Evolutionary conservation across 2,797 vertebrate species (phyloP), one percentile per base, ranked within the genome.

Genomic region (Mallotus villosus): DNA sequence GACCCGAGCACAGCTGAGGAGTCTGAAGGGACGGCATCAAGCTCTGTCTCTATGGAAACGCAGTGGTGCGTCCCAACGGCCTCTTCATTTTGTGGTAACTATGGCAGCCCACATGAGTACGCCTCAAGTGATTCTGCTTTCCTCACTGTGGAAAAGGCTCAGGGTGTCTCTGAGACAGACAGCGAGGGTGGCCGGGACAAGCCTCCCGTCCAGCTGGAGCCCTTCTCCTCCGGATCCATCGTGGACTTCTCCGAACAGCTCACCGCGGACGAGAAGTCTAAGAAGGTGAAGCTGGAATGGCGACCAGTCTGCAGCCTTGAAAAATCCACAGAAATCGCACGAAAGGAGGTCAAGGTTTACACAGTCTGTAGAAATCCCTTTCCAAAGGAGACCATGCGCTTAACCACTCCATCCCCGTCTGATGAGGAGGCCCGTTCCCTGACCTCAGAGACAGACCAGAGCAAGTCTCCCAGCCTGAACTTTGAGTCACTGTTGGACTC

Each of bases 281-380:
- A 65, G 37, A 65, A 49, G 41, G 21, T 66, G 41, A 51, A 19
- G 64, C 22, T 27, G 22, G 32, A 41, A 51, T 19, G 41, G 63
- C 37, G 12, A 8, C 63, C 34, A 65, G 21, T 65, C 12, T 25
- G 25, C 17, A 16, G 17, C 27, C 61, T 63, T 1, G 19, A 7
- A n/a, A 57, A 57, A 32, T 19, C 55, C 19, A 25, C 53, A 34
- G 27, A 57, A 19, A n/a, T 57, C 5, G 27, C 49, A 4, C 27
- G 8, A 2, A 57, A 57, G 9, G 12, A 14, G 19, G 51, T 34
- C 25, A 32, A 32, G 27, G 27, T 34, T 57, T 34, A 58, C 51
- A 68, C 25, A 32, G 27, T 68, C 57, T 34, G 21, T 29, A 57
- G 66, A 53, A 53, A 67, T 32, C 25, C 66, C n/a, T 6, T 55